phyloP scores from a whole-genome alignment of 2,113 vertebrate genomes.

The Rhineura floridana region DNA sequence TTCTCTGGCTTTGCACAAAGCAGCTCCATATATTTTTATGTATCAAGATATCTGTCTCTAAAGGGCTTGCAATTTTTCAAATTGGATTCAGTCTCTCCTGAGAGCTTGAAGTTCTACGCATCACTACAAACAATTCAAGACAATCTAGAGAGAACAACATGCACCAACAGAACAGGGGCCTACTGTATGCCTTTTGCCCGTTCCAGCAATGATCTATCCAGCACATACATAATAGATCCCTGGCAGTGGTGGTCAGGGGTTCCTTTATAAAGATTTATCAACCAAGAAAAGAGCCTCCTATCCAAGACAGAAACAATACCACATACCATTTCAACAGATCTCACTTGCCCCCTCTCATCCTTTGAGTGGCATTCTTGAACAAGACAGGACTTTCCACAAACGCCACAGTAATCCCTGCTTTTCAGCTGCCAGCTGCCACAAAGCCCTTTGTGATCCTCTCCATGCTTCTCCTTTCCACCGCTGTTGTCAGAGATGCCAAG shows the following conservation, averaged over 20 bases:
- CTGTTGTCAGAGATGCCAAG: no score
- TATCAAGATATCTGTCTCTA: not conserved
- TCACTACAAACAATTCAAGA: not conserved
- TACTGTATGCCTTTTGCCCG: not conserved
- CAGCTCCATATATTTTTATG: no score
- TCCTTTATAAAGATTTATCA: conserved; percentile 23
- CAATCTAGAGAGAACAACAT: conserved; percentile 16
- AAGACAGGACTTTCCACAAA: conserved; percentile 22
- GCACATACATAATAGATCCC: conserved; percentile 17
- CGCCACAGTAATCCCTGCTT: conserved; percentile 36
- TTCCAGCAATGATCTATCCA: conserved; percentile 12
- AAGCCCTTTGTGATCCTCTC: no score
- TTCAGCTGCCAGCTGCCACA: conserved; percentile 4
- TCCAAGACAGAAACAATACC: conserved; percentile 12
- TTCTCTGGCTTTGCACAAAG: no score
- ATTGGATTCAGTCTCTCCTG: not conserved
- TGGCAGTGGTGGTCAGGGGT: not conserved
- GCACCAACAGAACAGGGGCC: not conserved
- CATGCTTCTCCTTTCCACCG: no score
- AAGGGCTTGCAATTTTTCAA: rapidly evolving
- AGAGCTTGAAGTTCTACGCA: rapidly evolving
- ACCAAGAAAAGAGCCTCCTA: conserved; percentile 23
- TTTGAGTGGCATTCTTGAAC: not conserved
- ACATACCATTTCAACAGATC: not conserved
- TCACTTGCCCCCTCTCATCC: not conserved